Percentiles rank a stretch among this genome's conserved stretches.
These are phyloP conservation scores for Epistrophella euchroma DNA, from an alignment of 2,888 invertebrate genomes.

Conservation along the genomic window DNA sequence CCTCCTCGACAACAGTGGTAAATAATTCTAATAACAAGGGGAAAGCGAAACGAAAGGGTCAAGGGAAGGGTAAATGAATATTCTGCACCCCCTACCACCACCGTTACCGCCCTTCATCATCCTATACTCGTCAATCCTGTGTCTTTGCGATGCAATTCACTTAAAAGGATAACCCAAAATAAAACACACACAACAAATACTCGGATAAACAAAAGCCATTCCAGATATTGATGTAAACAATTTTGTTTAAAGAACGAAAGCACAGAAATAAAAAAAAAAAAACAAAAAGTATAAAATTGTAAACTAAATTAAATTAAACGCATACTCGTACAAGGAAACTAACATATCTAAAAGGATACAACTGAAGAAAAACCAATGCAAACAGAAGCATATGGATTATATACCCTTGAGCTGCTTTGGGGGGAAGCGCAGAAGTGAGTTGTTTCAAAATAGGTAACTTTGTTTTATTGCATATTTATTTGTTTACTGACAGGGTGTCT, in stretches of 20 bases:
- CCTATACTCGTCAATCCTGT: neutral
- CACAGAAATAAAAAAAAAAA: slow-evolving; percentile 26
- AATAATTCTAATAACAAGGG: slow-evolving; percentile 62
- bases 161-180: slow-evolving; percentile 35
- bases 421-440: slow-evolving; percentile 59
- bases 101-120: neutral
- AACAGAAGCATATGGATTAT: slow-evolving; percentile 16
- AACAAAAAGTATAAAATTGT: slow-evolving; percentile 21
- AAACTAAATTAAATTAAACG: slow-evolving; percentile 51
- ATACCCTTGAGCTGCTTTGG: slow-evolving; percentile 52
- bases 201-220: slow-evolving; percentile 59
- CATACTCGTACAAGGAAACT: slow-evolving; percentile 27
- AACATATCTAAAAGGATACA: slow-evolving; percentile 18
- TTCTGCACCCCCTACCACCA: neutral
- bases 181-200: slow-evolving; percentile 26
- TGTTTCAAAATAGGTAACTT: slow-evolving; percentile 58
- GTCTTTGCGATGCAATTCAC: slow-evolving; percentile 47
- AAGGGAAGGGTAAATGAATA: slow-evolving; percentile 62
- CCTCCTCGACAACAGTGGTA: slow-evolving; percentile 44
- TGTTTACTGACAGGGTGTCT: slow-evolving; percentile 2
- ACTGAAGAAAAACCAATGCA: slow-evolving; percentile 16
- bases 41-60: slow-evolving; percentile 62
- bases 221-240: slow-evolving; percentile 68
- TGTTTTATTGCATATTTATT: slow-evolving; percentile 45
- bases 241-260: slow-evolving; percentile 52